Base-by-base conservation (phyloP, 2,113 vertebrate genomes). In the Myotis yumanensis region DNA sequence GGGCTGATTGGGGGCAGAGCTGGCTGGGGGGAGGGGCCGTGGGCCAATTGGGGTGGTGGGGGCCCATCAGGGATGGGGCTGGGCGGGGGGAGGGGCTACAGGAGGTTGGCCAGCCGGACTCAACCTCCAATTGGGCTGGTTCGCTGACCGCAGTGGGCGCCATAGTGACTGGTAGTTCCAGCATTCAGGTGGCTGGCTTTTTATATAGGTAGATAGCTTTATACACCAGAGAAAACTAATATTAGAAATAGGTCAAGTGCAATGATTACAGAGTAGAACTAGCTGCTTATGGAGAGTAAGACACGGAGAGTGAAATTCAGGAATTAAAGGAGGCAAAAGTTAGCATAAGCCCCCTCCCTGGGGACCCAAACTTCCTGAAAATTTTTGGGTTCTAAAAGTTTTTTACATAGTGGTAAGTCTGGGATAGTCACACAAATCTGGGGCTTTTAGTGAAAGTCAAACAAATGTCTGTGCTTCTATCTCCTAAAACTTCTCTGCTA, bases 401-500 rank as follows among this genome's bases (percentile, higher is more conserved):
- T 16, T 5, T n/a, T 76, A 64, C 46, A 71, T 69, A 82, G 16
- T 20, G 48, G 54, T 12, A 91, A 92, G 66, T 85, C 87, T 28
- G 25, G 14, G 30, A 48, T 12, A 80, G 30, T 66, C 46, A 71
- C 28, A 83, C 37, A 57, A 51, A 86, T 91, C 51, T 18, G 23
- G 8, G 32, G 40, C 57, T 86, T 59, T 77, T 75, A 59, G 37
- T 51, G 35, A 51, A 93, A 92, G 22, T 88, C 82, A 84, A 62
- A 40, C 52, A 89, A 94, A 93, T 62, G 7, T 14, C 15, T 88
- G 85, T 89, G 64, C 46, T 93, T 82, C 69, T 68, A 3, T 79
- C n/a, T 93, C 59, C 93, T 95, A 57, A 93, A 72, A 77, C 18
- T 40, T 75, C 32, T 76, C 15, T 92, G 16, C 25, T 88, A 84